Evolutionary conservation across 2,888 invertebrate species (phyloP).

Genomic region (Diaperis boleti): DNA sequence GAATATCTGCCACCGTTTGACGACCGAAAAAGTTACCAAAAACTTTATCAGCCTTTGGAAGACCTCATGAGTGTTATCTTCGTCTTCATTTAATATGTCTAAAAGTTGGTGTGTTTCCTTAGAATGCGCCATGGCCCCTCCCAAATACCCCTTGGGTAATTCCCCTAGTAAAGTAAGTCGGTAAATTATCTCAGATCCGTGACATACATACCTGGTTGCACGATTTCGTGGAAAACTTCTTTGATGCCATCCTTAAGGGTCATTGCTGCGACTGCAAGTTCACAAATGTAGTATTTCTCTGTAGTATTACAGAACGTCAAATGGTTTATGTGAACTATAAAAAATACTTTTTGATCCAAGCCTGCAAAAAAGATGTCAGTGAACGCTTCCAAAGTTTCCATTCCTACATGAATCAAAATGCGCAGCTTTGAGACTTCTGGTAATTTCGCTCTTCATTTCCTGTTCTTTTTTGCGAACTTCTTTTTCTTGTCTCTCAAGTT

Average conservation of each 20-base stretch:
- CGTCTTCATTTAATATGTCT: constrained; percentile 62
- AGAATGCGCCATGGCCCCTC: constrained; percentile 65
- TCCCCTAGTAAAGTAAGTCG: constrained; percentile 51
- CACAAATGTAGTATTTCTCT: constrained; percentile 33
- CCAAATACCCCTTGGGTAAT: constrained; percentile 65
- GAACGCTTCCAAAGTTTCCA: not conserved
- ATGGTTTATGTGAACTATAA: constrained; percentile 54
- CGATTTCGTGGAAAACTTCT: constrained; percentile 51
- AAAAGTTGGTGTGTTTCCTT: constrained; percentile 67
- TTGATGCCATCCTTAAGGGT: constrained; percentile 53
- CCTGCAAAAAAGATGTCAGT: constrained; percentile 9
- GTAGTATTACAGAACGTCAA: constrained; percentile 46
- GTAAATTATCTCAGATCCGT: constrained; percentile 5
- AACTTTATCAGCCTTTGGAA: constrained; percentile 55
- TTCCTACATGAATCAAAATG: not conserved
- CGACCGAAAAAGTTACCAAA: constrained; percentile 30
- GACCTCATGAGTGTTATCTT: constrained; percentile 59
- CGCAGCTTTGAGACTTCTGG: not conserved
- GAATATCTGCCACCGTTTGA: no score
- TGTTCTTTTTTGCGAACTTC: constrained; percentile 42
- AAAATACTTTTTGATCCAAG: constrained; percentile 47
- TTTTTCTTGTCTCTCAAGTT: constrained; percentile 43
- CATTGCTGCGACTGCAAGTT: constrained; percentile 51
- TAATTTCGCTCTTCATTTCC: constrained; percentile 45
- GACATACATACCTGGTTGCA: constrained; percentile 50